Evolutionary conservation across 35 echinoderm and acorn worm genomes (phyloP).

Genomic region (Heliocidaris tuberculata): DNA sequence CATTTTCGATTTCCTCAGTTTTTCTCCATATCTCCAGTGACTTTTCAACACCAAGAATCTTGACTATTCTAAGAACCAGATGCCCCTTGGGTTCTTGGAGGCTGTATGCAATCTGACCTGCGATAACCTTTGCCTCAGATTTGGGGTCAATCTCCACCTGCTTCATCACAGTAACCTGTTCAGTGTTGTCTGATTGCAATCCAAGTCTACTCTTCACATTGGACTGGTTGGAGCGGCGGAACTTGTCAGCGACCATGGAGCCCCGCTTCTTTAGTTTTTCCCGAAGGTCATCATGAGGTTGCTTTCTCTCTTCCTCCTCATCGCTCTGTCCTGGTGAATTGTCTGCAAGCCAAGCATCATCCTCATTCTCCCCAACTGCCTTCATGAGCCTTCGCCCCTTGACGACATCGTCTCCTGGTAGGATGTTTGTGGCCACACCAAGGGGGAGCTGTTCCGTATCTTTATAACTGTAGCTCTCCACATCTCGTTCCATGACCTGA

Average conservation of each 20-base stretch:
- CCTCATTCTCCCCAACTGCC: constrained; percentile 60
- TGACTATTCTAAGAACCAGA: constrained; percentile 69
- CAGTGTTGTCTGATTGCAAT: neutral
- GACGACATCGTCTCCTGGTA: neutral
- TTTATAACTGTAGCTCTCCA: constrained; percentile 81
- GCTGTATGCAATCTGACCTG: constrained; percentile 82
- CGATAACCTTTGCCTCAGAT: constrained; percentile 62
- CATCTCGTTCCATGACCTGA: constrained; percentile 52
- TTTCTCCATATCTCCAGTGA: constrained; percentile 61
- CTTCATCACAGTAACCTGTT: constrained; percentile 48
- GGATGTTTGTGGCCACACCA: constrained; percentile 47
- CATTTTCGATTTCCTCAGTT: constrained; percentile 69
- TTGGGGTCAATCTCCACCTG: constrained; percentile 48
- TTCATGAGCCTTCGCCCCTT: constrained; percentile 41
- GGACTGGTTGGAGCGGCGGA: constrained; percentile 2
- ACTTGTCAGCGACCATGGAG: constrained; percentile 31
- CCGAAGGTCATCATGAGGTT: constrained; percentile 1
- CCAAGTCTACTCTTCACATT: constrained; percentile 63
- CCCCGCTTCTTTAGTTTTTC: constrained; percentile 14
- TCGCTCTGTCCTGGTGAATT: neutral
- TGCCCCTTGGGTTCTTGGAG: constrained; percentile 82
- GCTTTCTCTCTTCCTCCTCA: constrained; percentile 21
- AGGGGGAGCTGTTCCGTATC: constrained; percentile 42
- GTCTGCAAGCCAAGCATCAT: constrained; percentile 69
- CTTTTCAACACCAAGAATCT: constrained; percentile 78